Evolutionary conservation across 1,140 invertebrate genomes (phyloP).

Genomic region (Stegodyphus dumicola): DNA sequence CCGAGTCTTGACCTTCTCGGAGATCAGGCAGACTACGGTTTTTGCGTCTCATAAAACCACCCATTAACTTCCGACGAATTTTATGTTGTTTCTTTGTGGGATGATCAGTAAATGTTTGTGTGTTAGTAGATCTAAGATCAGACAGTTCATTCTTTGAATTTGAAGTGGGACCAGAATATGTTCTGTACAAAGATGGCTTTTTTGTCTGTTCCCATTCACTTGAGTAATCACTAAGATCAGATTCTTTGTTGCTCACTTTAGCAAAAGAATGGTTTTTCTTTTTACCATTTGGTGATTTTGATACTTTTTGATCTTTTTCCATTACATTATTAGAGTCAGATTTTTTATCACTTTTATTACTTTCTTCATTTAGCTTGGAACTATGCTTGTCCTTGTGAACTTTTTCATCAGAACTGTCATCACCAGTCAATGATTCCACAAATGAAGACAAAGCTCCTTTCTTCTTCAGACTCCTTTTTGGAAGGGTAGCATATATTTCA

Average conservation of each 20-base stretch:
- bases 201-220: conserved; percentile 64
- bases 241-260: conserved; percentile 54
- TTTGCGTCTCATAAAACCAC: conserved; percentile 86
- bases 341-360: conserved; percentile 7
- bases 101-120: conserved; percentile 48
- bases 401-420: conserved; percentile 46
- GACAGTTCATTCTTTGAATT: conserved; percentile 63
- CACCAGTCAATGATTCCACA: conserved; percentile 45
- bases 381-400: conserved; percentile 32
- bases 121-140: conserved; percentile 70
- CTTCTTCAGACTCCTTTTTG: conserved; percentile 76
- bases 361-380: neutral
- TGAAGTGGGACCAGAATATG: conserved; percentile 60
- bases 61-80: conserved; percentile 89
- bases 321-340: neutral
- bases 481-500: conserved; percentile 85
- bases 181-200: conserved; percentile 60
- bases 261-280: conserved; percentile 14
- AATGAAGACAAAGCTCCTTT: conserved; percentile 56
- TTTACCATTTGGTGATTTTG: conserved; percentile 35
- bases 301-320: conserved; percentile 31
- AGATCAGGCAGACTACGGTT: conserved; percentile 92
- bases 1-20: conserved; percentile 75
- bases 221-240: conserved; percentile 64
- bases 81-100: conserved; percentile 89